A percentile compares a stretch with the other conserved stretches of the same genome.
Conservation (phyloP, 2,888 invertebrate genomes). For the Hoplodrina blanda region DNA sequence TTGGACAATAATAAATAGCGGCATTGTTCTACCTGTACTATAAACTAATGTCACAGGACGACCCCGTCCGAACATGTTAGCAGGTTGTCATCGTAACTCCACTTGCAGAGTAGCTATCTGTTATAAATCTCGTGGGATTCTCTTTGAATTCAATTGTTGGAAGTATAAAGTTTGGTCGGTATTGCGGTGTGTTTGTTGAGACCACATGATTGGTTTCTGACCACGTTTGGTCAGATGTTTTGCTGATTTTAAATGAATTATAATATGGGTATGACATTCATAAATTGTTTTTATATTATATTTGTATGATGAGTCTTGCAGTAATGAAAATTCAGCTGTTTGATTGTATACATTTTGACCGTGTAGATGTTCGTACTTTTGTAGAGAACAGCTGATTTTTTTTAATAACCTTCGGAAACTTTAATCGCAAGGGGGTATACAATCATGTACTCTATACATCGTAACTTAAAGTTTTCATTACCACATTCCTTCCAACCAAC, state of each 20-base stretch:
- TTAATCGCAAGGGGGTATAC: too few relatives aligned
- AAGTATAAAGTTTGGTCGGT: slow-evolving; percentile 40
- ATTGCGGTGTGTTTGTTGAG: slow-evolving; percentile 24
- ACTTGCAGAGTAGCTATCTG: slow-evolving; percentile 34
- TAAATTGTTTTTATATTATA: neutral
- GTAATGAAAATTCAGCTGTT: neutral
- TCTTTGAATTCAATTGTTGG: slow-evolving; percentile 60
- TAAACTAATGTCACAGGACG: slow-evolving; percentile 64
- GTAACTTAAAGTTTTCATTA: too few relatives aligned
- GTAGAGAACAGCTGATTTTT: too few relatives aligned
- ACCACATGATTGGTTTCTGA: slow-evolving; percentile 46
- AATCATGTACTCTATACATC: too few relatives aligned
- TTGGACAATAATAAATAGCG: slow-evolving; percentile 59
- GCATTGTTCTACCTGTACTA: slow-evolving; percentile 64
- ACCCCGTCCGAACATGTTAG: slow-evolving; percentile 58
- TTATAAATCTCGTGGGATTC: slow-evolving; percentile 61
- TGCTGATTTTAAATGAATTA: slow-evolving; percentile 2
- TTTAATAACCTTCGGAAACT: too few relatives aligned
- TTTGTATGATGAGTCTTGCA: neutral
- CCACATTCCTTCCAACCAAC: too few relatives aligned
- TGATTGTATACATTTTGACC: too few relatives aligned
- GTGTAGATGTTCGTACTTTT: too few relatives aligned
- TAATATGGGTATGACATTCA: neutral
- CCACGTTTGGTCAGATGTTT: slow-evolving; percentile 19
- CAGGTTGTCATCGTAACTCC: slow-evolving; percentile 66